Evolutionary conservation across 2,797 vertebrate species (phyloP).

Genomic region (Sorex maritimensis): DNA sequence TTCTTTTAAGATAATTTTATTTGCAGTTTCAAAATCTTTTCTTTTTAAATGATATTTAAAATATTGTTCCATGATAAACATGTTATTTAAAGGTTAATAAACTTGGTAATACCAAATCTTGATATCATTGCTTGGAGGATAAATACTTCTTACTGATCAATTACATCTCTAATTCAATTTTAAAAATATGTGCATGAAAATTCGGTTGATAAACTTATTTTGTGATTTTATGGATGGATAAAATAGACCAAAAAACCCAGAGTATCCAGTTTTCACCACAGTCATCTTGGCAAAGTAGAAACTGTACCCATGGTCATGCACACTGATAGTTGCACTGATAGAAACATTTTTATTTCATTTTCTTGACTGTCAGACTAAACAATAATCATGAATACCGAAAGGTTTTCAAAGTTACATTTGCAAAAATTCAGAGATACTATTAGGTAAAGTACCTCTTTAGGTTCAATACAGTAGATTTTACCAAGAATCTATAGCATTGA

Average conservation of each 20-base stretch:
- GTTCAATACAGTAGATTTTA: slow-evolving; percentile 30
- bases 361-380: slow-evolving; percentile 29
- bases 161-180: background rate
- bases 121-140: slow-evolving; percentile 8
- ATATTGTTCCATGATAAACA: background rate
- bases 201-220: slow-evolving; percentile 15
- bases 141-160: background rate
- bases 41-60: too few relatives aligned
- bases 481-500: slow-evolving; percentile 18
- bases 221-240: background rate
- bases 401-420: background rate
- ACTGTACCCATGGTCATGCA: background rate
- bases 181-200: slow-evolving; percentile 11
- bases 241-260: slow-evolving; percentile 55
- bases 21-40: background rate
- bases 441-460: slow-evolving; percentile 61
- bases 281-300: background rate
- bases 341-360: slow-evolving; percentile 60
- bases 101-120: background rate
- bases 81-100: slow-evolving; percentile 9
- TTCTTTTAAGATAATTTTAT: background rate
- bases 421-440: slow-evolving; percentile 48
- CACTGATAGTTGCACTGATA: background rate
- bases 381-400: slow-evolving; percentile 63
- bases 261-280: background rate